These are phyloP conservation scores for Scaptomyza polygonia DNA, from an alignment of 2,888 invertebrate species.

Conservation along the genomic window DNA sequence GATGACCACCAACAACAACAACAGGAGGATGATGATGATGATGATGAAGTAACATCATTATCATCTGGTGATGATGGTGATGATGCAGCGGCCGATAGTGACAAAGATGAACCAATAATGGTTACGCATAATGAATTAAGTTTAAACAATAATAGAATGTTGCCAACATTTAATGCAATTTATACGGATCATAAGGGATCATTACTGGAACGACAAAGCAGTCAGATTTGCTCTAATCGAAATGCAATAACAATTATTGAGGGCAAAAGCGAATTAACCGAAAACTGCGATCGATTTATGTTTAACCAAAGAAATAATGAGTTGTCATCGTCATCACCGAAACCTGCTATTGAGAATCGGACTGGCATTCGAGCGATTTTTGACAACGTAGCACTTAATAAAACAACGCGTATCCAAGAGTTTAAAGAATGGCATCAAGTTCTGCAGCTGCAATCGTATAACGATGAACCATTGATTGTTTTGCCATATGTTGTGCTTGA, in stretches of 20 bases:
- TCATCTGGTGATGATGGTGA: constrained; percentile 27
- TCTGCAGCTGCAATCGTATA: constrained; percentile 89
- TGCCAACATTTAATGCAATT: constrained; percentile 81
- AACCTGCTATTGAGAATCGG: constrained; percentile 65
- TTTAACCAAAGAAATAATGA: constrained; percentile 7
- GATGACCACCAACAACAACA: constrained; percentile 5
- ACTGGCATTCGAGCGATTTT: constrained; percentile 73
- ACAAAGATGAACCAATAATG: constrained; percentile 8
- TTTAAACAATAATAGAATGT: constrained; percentile 72
- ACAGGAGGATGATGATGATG: background rate
- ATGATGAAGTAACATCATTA: constrained; percentile 28
- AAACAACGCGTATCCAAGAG: constrained; percentile 67
- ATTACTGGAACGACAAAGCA: constrained; percentile 8
- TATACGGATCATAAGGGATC: constrained; percentile 19
- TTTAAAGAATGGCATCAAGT: constrained; percentile 98
- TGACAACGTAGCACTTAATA: constrained; percentile 58
- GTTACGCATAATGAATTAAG: constrained; percentile 43
- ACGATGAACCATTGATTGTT: constrained; percentile 93
- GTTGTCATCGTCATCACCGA: background rate
- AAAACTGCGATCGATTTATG: constrained; percentile 2
- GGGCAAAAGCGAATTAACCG: constrained; percentile 30
- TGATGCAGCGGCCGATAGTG: no score
- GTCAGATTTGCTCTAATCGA: background rate
- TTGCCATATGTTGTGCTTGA: constrained; percentile 99
- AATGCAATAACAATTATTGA: constrained; percentile 33